Base-by-base conservation (phyloP, 2,113 vertebrate genomes). In the Xyrauchen texanus region DNA sequence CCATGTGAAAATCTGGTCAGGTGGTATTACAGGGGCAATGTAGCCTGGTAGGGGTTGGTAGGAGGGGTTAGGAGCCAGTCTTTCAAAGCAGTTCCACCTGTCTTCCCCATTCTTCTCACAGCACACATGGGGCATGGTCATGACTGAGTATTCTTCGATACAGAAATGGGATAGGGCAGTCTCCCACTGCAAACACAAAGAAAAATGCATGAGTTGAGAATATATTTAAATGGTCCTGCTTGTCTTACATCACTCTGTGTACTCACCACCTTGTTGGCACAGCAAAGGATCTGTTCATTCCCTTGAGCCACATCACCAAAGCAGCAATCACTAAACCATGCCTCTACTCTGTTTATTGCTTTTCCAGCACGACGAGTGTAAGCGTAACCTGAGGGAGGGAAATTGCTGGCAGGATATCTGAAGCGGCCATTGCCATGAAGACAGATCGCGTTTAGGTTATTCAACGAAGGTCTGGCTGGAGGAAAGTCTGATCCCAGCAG, bases 341-440 rank as follows among this genome's bases (percentile, higher is more conserved):
- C 85, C 88, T 93, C 93, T 52, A 96, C 45, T 0, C 85, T 61
- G 70, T 93, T 94, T 67, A 96, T 85, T 62, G 92, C 85, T 0
- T 88, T 78, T 1, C 91, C 94, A 72, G 92, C 90, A 0, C 94
- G 93, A 0, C 52, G 85, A 0, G 93, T 91, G 85, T 94, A 91
- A 55, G 92, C 90, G 49, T 53, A 80, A 8, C 93, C 82, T 0
- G 81, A 89, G 4, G 45, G 52, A 0, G 94, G 94, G 46, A 95
- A 90, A 85, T 87, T 90, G 78, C 84, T 88, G 0, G 84, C 47
- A 0, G 78, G 88, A 0, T 94, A 94, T 0, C 89, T 68, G n/a
- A 82, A 62, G 5, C 88, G 91, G 0, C 83, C 75, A 0, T 87
- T 82, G 11, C 81, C 84, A 0, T 85, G 71, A 0, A 52, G 34